Base-by-base conservation (phyloP, 2,797 vertebrate species). In the Oryzias sinensis region DNA sequence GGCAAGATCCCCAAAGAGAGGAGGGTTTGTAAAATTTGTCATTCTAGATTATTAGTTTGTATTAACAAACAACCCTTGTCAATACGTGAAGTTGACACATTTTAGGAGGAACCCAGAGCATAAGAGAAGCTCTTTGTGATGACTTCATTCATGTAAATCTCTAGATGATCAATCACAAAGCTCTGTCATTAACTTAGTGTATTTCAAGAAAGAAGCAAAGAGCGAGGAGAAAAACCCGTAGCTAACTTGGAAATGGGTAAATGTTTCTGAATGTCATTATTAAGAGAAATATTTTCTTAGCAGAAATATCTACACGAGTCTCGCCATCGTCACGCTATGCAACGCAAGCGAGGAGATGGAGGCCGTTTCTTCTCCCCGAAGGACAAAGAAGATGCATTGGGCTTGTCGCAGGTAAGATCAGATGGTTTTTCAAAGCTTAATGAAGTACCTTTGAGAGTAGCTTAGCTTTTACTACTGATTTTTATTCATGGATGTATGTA, bases 261-360 rank as follows among this genome's bases (percentile, higher is more conserved):
- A 55, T 14, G 18, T 5, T 20, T 9, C 25, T 5, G 3, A 4
- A 1, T 76, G 59, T 50, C 0, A 45, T 4, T 43, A 33, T 37
- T 41, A 27, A 5, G 5, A 53, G 15, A 42, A 42, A 5, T 7
- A 15, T 53, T 20, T 43, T 47, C 45, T 0, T 70, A 55, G 20
- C 83, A 99, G 97, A 99, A 99, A 96, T 99, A 99, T 62, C 87
- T 99, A 6, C 97, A 98, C 0, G 97, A 99, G 67, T 99, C 97
- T 16, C 92, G 97, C 52, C 97, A 99, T 65, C 94, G 94, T 43
- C 97, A 99, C 11, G 97, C 97, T 48, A 99, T 99, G 97, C 96
- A 97, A 70, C 87, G 97, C 43, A 98, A 99, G 52, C 89, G 96
- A 1, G 96, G 97, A 44, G 97, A 99, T 62, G 97, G 97, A 0